Conservation (phyloP, 2,797 vertebrate species). For the Erethizon dorsatum region DNA sequence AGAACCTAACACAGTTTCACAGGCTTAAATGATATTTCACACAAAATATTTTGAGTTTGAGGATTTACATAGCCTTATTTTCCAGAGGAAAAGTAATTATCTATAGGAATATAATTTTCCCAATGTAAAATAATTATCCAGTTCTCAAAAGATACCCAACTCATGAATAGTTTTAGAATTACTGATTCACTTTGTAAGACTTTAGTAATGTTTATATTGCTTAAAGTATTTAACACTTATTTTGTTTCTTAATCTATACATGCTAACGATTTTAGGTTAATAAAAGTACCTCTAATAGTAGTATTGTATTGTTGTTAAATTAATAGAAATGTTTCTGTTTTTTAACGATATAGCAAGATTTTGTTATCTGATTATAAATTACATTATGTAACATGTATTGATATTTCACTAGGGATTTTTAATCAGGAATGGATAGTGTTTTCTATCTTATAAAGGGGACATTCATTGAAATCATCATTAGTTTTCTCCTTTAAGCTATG, state of each 20-base stretch:
- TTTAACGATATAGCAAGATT: not conserved
- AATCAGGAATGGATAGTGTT: not conserved
- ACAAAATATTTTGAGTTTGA: not conserved
- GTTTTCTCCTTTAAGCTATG: not conserved
- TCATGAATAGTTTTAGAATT: not conserved
- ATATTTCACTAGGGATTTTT: slow-evolving; percentile 12
- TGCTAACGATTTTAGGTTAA: not conserved
- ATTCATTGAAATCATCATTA: not conserved
- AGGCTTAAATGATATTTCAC: not conserved
- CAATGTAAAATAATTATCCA: not conserved
- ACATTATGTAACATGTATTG: not conserved
- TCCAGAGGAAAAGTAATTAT: not conserved
- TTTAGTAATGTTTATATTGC: not conserved
- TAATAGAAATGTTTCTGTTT: not conserved
- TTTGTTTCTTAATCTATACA: not conserved
- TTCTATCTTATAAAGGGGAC: not conserved
- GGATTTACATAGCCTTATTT: not conserved
- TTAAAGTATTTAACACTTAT: slow-evolving; percentile 20
- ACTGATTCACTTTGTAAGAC: not conserved
- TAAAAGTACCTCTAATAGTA: not conserved
- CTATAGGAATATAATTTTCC: not conserved
- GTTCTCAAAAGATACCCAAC: not conserved
- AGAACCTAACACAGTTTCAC: not conserved
- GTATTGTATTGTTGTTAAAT: not conserved
- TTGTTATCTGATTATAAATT: slow-evolving; percentile 11